phyloP scores from a whole-genome alignment of 2,888 invertebrate genomes.

The Ptilodon capucinus region DNA sequence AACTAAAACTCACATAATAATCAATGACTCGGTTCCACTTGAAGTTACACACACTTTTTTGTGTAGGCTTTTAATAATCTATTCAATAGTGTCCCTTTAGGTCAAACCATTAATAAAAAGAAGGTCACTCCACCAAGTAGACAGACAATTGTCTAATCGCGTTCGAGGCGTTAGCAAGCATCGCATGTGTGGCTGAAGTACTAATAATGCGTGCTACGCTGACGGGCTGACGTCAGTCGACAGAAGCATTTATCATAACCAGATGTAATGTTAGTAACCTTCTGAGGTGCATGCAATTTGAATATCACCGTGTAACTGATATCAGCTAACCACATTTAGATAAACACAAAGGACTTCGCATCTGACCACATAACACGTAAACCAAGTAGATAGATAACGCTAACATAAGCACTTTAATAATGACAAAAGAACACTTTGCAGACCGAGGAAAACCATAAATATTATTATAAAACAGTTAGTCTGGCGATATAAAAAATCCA shows the following conservation, averaged over 20 bases:
- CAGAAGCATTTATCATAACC: conserved; percentile 11
- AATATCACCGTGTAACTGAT: conserved; percentile 34
- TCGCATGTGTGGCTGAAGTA: background rate
- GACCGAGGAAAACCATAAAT: conserved; percentile 1
- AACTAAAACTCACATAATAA: background rate
- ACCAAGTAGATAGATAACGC: conserved; percentile 2
- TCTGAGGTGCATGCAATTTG: conserved; percentile 6
- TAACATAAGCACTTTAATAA: conserved; percentile 8
- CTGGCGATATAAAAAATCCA: conserved; percentile 12
- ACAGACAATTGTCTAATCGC: background rate
- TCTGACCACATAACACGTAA: conserved; percentile 7
- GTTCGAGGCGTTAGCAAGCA: background rate
- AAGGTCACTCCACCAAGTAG: background rate
- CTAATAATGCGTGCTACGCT: background rate
- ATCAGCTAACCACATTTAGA: conserved; percentile 42
- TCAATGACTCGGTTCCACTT: background rate
- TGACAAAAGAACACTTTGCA: conserved; percentile 5
- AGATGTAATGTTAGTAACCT: conserved; percentile 14
- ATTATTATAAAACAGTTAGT: conserved; percentile 5
- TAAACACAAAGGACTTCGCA: conserved; percentile 17
- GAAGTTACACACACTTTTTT: no score
- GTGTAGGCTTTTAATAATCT: background rate
- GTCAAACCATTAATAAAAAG: background rate
- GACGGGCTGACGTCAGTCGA: conserved; percentile 4
- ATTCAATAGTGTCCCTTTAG: background rate